These are phyloP conservation scores for Sigmodon hispidus DNA, from an alignment of 2,113 vertebrate species.

Conservation along the genomic window DNA sequence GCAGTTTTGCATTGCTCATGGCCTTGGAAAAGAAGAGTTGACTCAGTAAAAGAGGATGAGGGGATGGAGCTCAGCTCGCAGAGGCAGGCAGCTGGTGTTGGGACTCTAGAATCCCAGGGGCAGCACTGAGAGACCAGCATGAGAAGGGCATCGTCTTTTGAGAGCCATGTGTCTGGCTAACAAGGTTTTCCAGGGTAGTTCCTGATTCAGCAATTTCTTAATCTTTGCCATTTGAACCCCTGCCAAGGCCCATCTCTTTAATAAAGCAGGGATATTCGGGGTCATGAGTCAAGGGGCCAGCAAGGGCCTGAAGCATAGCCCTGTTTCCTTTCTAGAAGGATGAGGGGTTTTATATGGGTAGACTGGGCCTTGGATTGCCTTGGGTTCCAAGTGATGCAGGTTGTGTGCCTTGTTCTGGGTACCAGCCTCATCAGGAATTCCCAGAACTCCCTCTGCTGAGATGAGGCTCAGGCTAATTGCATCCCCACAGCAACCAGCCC, in stretches of 20 bases:
- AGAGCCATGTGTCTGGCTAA: not conserved
- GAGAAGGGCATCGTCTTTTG: not conserved
- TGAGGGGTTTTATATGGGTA: not conserved
- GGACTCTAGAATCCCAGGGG: not conserved
- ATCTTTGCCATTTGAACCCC: not conserved
- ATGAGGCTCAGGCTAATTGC: slow-evolving; percentile 33
- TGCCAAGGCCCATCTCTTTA: not conserved
- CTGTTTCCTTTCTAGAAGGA: not conserved
- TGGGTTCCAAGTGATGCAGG: not conserved
- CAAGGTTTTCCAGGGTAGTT: not conserved
- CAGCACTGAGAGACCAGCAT: not conserved
- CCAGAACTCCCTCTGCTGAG: slow-evolving; percentile 63
- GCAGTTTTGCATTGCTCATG: not conserved
- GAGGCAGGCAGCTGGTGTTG: too few species aligned
- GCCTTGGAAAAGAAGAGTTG: not conserved
- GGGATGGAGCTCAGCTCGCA: not conserved
- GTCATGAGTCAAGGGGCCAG: not conserved
- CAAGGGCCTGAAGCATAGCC: not conserved
- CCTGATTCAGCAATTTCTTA: not conserved
- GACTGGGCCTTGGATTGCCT: not conserved
- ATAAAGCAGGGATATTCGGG: not conserved
- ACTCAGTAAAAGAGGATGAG: not conserved
- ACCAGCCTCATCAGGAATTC: slow-evolving; percentile 45
- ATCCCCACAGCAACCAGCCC: slow-evolving; percentile 42
- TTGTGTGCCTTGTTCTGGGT: slow-evolving; percentile 1